Evolutionary conservation across 2,797 vertebrate species (phyloP).

Genomic region (Alauda arvensis): DNA sequence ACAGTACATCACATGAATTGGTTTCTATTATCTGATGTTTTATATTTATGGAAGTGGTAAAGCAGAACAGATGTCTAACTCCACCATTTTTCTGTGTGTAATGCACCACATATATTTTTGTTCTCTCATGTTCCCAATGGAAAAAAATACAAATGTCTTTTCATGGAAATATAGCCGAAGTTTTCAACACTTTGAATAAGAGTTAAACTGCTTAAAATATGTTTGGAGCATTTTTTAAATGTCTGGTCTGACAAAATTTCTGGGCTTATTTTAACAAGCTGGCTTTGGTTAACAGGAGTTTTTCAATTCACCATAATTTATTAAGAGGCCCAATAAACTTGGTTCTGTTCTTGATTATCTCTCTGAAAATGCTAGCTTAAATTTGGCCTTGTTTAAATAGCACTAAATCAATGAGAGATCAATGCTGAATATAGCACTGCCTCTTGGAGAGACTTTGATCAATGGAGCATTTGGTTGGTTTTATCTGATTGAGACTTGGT

Average conservation of each 20-base stretch:
- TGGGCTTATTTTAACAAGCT: not conserved
- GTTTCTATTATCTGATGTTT: conserved; percentile 13
- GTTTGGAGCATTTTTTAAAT: not conserved
- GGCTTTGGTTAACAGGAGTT: not conserved
- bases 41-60: conserved; percentile 5
- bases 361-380: conserved; percentile 35
- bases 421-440: conserved; percentile 46
- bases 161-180: not conserved
- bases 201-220: not conserved
- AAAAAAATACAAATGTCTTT: not conserved
- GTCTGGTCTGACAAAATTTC: not conserved
- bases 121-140: not conserved
- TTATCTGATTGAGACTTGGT: conserved; percentile 36
- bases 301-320: not conserved
- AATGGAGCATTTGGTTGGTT: conserved; percentile 19
- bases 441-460: conserved; percentile 41
- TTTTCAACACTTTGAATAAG: not conserved
- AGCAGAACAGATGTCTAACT: not conserved
- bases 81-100: not conserved
- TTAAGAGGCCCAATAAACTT: not conserved
- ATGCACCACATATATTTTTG: not conserved
- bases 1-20: conserved; percentile 30
- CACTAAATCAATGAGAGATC: conserved; percentile 53
- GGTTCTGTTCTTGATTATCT: not conserved
- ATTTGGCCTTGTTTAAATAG: conserved; percentile 46